A percentile compares a stretch with the other conserved stretches of the same genome.
Evolutionary conservation across 2,888 invertebrate genomes (phyloP).

Genomic region (Zygogramma bicolorata): DNA sequence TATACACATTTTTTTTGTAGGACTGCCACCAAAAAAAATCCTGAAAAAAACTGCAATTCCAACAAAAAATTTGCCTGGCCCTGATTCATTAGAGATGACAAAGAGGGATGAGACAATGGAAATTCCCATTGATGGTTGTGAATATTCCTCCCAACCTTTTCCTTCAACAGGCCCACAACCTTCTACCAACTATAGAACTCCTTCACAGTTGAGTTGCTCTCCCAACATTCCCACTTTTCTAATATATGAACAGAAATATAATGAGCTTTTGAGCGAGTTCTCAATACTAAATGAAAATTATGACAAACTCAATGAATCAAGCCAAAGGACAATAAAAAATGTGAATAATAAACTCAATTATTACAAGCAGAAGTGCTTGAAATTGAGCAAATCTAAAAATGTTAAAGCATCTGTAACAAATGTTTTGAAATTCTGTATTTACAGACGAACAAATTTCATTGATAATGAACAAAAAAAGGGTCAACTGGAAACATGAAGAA

Average conservation of each 20-base stretch:
- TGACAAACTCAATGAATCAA: not conserved
- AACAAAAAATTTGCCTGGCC: constrained; percentile 11
- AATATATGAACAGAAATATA: not conserved
- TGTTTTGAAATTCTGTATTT: too few species aligned
- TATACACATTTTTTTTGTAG: constrained; percentile 5
- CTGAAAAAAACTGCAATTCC: constrained; percentile 26
- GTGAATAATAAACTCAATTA: too few species aligned
- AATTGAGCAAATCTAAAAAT: too few species aligned
- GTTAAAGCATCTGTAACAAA: too few species aligned
- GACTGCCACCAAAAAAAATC: constrained; percentile 17
- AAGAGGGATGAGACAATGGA: not conserved
- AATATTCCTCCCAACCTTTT: not conserved
- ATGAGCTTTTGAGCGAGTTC: too few species aligned
- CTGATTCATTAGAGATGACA: not conserved
- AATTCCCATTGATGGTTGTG: too few species aligned
- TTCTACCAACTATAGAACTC: too few species aligned
- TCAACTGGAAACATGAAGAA: not conserved
- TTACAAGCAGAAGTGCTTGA: too few species aligned
- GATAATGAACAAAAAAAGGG: not conserved
- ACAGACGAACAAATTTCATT: constrained; percentile 5
- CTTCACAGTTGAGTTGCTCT: too few species aligned
- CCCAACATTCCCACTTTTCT: not conserved
- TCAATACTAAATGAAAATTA: not conserved
- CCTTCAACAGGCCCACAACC: too few species aligned
- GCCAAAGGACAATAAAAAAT: not conserved